Conservation (phyloP, 2,113 vertebrate species). For the Cathartes aura region DNA sequence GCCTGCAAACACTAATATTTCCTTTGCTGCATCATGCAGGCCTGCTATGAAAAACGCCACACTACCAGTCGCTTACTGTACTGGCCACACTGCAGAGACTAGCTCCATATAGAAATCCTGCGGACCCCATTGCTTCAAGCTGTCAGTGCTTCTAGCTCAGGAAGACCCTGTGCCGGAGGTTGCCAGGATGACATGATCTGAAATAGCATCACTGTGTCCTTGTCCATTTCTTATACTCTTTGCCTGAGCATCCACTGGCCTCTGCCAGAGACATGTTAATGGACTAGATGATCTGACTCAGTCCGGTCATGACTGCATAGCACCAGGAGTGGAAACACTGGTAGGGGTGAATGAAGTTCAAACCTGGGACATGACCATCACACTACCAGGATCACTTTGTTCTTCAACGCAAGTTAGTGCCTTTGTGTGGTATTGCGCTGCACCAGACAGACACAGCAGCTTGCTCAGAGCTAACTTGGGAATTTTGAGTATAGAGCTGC, state of each 20-base stretch:
- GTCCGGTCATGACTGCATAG: accelerated
- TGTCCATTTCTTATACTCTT: not conserved
- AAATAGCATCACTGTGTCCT: not conserved
- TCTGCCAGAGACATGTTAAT: not conserved
- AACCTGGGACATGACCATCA: not conserved
- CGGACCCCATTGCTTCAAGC: not conserved
- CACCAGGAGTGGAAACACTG: not conserved
- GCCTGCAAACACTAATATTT: not conserved
- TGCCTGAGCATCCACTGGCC: not conserved
- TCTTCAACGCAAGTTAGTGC: accelerated
- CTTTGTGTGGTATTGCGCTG: not conserved
- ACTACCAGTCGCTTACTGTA: not conserved
- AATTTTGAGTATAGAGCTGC: not conserved
- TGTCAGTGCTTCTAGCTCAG: not conserved
- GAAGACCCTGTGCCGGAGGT: not conserved
- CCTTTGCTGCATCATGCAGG: not conserved
- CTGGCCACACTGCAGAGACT: not conserved
- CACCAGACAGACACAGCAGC: not conserved
- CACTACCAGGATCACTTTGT: not conserved
- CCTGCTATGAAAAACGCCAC: not conserved
- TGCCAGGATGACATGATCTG: not conserved
- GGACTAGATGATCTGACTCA: not conserved
- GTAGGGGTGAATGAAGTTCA: not conserved
- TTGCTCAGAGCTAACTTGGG: not conserved
- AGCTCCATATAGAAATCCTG: not conserved